Evolutionary conservation across 1,140 invertebrate species (phyloP), one percentile per base, ranked within the genome.

Genomic region (Scaptodrosophila lebanonensis): DNA sequence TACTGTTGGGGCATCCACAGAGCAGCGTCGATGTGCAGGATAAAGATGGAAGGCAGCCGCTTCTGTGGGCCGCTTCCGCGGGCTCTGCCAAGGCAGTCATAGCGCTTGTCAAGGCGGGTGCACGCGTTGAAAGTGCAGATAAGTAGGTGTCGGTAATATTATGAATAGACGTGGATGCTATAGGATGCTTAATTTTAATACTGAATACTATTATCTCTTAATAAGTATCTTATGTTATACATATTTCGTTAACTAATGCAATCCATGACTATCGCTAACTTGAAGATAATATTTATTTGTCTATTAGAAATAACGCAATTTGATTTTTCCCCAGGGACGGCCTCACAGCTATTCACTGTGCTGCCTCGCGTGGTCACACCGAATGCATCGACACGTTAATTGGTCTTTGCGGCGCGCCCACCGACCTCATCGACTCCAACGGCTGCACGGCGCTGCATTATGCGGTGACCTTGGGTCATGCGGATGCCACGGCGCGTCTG

Each of bases 391-490:
- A 98, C 64, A 94, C 93, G 2, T 88, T 99, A 18, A 90, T 99
- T 0, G 94, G 93, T n/a, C 88, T 97, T 0, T 97, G 95, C 73
- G 94, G 94, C 1, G 93, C 95, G 1, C 91, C 94, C 8, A 93
- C 96, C 0, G 95, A 98, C 84, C 90, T 93, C 3, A 91, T 91
- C 1, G 97, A 99, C 85, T 92, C 92, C 8, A 97, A 97, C 76
- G 96, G 96, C 1, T 99, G 97, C 84, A 97, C 97, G 1, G 94
- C 98, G 0, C 87, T 99, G 1, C 98, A 99, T 87, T 99, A 99
- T 86, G 95, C 97, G 1, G 95, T 97, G 0, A 98, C 97, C 0
- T 88, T 98, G 39, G 97, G 97, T 0, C 97, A 99, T 84, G 95
- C 95, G 0, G 96, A 99, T 83, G 95, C 95, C 30, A 97, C 96